Percentiles rank a stretch among this genome's conserved stretches.
phyloP scores from a whole-genome alignment of 2,113 vertebrate species.

The Amazona guildingii region DNA sequence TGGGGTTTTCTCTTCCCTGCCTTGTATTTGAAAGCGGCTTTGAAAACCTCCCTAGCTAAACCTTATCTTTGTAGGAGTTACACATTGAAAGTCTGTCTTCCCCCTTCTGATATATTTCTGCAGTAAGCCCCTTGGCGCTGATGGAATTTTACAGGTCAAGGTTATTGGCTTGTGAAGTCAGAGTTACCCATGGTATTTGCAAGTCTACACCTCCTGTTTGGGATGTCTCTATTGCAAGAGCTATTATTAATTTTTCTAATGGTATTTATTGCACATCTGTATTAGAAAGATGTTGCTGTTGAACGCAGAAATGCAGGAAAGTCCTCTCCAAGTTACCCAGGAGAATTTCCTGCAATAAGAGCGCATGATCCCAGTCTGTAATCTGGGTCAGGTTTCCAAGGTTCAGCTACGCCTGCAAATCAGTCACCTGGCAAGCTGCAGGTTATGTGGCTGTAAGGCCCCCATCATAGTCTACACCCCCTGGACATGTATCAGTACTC shows the following conservation, averaged over 20 bases:
- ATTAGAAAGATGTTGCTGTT: not conserved
- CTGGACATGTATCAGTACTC: rapidly evolving
- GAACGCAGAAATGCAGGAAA: not conserved
- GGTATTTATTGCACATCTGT: not conserved
- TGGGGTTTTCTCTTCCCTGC: not conserved
- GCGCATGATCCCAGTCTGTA: not conserved
- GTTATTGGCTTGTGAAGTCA: not conserved
- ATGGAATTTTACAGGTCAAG: conserved; percentile 46
- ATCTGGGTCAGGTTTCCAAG: not conserved
- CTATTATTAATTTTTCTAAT: not conserved
- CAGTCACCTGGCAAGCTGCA: not conserved
- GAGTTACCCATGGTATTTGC: not conserved
- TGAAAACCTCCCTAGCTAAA: not conserved
- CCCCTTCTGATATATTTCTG: not conserved
- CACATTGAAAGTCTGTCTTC: not conserved
- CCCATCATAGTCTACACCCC: not conserved
- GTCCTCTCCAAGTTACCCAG: not conserved
- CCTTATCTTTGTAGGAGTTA: conserved; percentile 29
- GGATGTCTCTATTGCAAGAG: not conserved
- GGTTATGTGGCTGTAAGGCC: not conserved
- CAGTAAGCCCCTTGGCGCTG: not conserved
- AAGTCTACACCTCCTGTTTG: not conserved
- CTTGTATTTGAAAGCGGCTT: not conserved
- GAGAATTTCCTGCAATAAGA: not conserved
- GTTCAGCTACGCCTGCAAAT: not conserved